Conservation (phyloP, 2,797 vertebrate genomes). For the Eulemur mongoz region DNA sequence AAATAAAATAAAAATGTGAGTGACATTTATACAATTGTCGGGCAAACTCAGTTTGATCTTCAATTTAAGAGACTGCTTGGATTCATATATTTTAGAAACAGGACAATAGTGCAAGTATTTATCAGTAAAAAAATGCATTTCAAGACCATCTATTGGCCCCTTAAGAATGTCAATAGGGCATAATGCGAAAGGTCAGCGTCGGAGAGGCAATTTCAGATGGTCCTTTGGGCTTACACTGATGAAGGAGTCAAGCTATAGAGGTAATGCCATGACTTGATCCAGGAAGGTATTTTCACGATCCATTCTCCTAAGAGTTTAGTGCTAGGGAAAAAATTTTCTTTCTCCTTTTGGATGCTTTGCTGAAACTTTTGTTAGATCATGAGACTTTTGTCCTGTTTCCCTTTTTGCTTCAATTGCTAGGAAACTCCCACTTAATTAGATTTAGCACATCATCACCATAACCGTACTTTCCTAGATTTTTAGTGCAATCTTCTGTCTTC, state of each 20-base stretch:
- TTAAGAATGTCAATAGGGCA: not conserved
- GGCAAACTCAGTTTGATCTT: conserved; percentile 46
- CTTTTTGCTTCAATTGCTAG: not conserved
- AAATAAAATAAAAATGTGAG: conserved; percentile 62
- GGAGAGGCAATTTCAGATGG: not conserved
- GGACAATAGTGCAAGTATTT: not conserved
- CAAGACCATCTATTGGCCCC: not conserved
- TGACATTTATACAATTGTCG: conserved; percentile 49
- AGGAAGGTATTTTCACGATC: not conserved
- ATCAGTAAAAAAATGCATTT: not conserved
- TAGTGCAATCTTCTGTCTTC: not conserved
- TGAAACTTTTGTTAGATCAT: not conserved
- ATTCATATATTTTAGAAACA: not conserved
- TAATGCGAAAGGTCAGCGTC: not conserved
- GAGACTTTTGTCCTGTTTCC: not conserved
- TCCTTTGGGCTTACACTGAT: not conserved
- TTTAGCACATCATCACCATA: not conserved
- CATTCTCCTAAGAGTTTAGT: not conserved
- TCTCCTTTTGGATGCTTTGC: not conserved
- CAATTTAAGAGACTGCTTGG: conserved; percentile 32
- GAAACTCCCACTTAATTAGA: not conserved
- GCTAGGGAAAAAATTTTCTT: not conserved
- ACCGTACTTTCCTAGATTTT: not conserved
- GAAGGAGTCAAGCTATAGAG: not conserved
- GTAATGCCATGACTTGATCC: not conserved